Evolutionary conservation across 1,140 invertebrate genomes (phyloP), one percentile per base, ranked within the genome.

Genomic region (Drosophila micromelanica): DNA sequence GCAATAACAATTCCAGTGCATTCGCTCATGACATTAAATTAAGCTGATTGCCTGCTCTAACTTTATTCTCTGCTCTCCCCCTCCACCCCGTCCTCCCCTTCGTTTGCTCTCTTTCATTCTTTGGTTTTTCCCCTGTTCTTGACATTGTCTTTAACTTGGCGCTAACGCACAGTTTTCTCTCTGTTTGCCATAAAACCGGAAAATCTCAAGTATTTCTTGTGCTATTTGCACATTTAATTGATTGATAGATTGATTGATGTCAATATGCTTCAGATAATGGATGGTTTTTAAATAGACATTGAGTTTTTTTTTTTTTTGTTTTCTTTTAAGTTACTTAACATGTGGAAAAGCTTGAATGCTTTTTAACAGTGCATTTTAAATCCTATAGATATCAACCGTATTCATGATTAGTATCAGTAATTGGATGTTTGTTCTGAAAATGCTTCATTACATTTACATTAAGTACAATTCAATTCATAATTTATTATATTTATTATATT

Each of bases 1-100:
- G 81, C 78, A 80, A 86, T 86, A 86, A 81, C 82, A 86, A 81
- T 86, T 86, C 57, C 64, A 54, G 62, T 78, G 70, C 79, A 78
- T 61, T 82, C 74, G 75, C 49, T 85, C 76, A 70, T 70, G 73
- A 78, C 78, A 87, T 81, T 65, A 73, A 76, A 86, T 86, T 87
- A 86, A 86, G 81, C 62, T 57, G 56, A 74, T 73, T 65, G 38
- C 27, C 48, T 27, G 23, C 59, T 45, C 30, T 12, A 35, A 49
- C 45, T 75, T 52, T 74, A 49, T 8, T 42, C 49, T 45, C 30
- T 12, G 13, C 43, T 30, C 17, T n/a, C 27, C 45, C 38, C 40
- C 1, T 6, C 17, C 17, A 1, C 17, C 17, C 17, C 17, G 1
- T 2, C 17, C 17, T 2, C 17, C 17, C 17, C 11, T 5, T 45